Percentiles rank a stretch among this genome's conserved stretches.
Evolutionary conservation across 2,113 vertebrate species (phyloP).

Genomic region (Steatornis caripensis): DNA sequence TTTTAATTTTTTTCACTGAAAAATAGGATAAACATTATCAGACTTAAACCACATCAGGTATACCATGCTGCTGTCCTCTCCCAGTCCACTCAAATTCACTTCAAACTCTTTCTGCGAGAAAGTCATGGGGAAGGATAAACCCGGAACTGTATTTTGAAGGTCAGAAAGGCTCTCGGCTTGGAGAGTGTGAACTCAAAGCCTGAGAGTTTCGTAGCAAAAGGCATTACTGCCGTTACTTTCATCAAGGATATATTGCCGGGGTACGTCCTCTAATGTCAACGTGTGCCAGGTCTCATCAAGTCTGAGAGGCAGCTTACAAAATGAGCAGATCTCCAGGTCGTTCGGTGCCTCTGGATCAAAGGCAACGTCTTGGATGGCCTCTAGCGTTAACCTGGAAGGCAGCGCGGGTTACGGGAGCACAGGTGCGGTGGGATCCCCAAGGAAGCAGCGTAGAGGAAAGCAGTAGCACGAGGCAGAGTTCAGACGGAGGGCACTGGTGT

Average conservation of each 20-base stretch:
- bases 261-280: background rate
- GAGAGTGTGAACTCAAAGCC: background rate
- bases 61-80: background rate
- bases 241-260: background rate
- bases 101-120: background rate
- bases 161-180: background rate
- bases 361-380: background rate
- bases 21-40: background rate
- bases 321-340: background rate
- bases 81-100: background rate
- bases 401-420: background rate
- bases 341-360: background rate
- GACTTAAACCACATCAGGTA: background rate
- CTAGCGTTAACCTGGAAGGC: background rate
- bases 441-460: background rate
- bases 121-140: background rate
- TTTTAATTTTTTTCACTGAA: background rate
- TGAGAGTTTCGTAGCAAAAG: background rate
- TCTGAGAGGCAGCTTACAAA: background rate
- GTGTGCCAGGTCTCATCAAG: background rate
- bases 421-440: background rate
- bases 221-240: background rate
- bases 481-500: background rate
- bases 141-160: background rate
- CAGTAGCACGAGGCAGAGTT: background rate